Evolutionary conservation across 2,113 vertebrate species (phyloP).

Genomic region (Uropsilus gracilis): DNA sequence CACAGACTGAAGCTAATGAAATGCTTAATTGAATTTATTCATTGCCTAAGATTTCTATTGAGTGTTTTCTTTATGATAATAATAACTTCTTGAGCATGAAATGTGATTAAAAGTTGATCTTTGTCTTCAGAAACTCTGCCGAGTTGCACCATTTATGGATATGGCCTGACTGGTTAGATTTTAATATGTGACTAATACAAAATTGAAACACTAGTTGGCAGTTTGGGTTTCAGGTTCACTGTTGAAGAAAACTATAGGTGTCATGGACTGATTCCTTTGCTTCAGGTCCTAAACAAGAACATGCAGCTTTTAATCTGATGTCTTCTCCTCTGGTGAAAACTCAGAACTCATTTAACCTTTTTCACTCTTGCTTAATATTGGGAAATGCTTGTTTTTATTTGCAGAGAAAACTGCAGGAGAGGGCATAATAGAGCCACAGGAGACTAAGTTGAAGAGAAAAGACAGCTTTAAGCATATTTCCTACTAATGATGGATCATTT

Average conservation of each 20-base stretch:
- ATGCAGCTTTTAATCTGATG: not conserved
- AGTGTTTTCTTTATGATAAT: not conserved
- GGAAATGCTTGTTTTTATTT: not conserved
- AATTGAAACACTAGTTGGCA: not conserved
- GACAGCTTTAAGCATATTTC: not conserved
- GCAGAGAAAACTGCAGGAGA: not conserved
- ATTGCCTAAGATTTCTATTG: not conserved
- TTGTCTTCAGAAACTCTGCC: not conserved
- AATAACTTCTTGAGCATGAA: not conserved
- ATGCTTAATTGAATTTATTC: not conserved
- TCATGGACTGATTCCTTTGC: too few species aligned
- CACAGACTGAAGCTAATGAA: not conserved
- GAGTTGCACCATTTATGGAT: not conserved
- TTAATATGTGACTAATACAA: not conserved
- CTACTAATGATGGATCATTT: not conserved
- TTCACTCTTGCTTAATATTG: not conserved
- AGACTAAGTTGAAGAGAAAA: not conserved
- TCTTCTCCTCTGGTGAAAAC: not conserved
- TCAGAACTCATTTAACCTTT: not conserved
- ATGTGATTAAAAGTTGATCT: conserved; percentile 8
- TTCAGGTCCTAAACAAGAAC: not conserved
- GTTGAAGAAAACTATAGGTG: not conserved
- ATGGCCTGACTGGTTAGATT: not conserved
- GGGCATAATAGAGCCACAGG: not conserved
- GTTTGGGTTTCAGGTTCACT: not conserved